Evolutionary conservation across 2,797 vertebrate genomes (phyloP).

Genomic region (Natrix natrix): DNA sequence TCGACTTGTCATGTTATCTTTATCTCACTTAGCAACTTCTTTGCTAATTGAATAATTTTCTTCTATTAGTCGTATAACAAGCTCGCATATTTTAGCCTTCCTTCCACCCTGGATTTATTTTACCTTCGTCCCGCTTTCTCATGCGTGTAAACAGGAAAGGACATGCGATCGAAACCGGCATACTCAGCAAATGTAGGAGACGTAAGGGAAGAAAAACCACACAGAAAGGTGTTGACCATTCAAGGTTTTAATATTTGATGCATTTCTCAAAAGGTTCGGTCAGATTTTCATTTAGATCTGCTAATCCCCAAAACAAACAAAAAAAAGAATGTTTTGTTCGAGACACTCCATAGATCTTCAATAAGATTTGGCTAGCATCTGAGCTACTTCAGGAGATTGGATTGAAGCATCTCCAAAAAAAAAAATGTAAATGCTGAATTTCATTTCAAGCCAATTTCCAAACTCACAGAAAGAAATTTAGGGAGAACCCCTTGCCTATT

Average conservation of each 20-base stretch:
- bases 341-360: neutral
- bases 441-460: neutral
- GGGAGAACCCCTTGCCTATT: neutral
- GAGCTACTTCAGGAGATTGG: neutral
- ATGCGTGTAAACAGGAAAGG: constrained; percentile 8
- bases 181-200: neutral
- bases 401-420: neutral
- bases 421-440: neutral
- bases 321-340: neutral
- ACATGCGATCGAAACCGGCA: neutral
- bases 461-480: neutral
- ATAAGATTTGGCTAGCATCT: neutral
- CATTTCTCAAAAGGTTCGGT: neutral
- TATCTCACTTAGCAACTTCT: neutral
- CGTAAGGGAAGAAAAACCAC: neutral
- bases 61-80: neutral
- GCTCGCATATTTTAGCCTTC: neutral
- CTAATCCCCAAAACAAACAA: neutral
- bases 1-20: neutral
- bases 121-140: neutral
- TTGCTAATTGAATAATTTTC: constrained; percentile 14
- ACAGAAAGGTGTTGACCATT: neutral
- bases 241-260: neutral
- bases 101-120: neutral
- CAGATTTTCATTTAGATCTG: neutral